A percentile compares a stretch with the other conserved stretches of the same genome.
Evolutionary conservation across 2,888 invertebrate genomes (phyloP).

Genomic region (Ennomos erosarius): DNA sequence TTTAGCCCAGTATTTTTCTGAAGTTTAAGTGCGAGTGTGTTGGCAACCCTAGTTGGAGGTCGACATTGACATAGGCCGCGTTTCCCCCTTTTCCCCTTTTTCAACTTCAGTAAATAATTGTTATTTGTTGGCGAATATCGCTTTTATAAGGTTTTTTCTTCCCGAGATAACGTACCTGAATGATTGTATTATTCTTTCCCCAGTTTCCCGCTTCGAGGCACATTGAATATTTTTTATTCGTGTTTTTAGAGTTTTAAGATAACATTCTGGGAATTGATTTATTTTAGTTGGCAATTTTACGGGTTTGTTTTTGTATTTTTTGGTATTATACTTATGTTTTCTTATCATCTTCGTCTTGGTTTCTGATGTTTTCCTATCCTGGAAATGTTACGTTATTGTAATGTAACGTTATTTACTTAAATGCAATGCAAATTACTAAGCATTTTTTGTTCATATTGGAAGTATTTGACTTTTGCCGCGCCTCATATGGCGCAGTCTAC

Average conservation of each 20-base stretch:
- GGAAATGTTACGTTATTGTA: no score
- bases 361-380: no score
- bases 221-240: conserved; percentile 27
- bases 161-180: conserved; percentile 50
- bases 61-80: conserved; percentile 50
- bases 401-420: no score
- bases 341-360: background rate
- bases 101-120: conserved; percentile 55
- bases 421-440: no score
- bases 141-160: conserved; percentile 46
- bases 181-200: conserved; percentile 45
- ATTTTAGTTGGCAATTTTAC: conserved; percentile 14
- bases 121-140: conserved; percentile 54
- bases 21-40: no score
- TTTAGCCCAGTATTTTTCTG: no score
- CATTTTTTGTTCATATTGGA: no score
- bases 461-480: background rate
- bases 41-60: conserved; percentile 22
- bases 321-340: background rate
- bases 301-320: conserved; percentile 8
- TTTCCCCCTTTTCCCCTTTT: conserved; percentile 48
- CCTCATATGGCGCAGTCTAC: no score
- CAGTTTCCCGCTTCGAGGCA: conserved; percentile 28
- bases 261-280: conserved; percentile 24
- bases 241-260: conserved; percentile 30